Evolutionary conservation across 2,888 invertebrate species (phyloP), one percentile per base, ranked within the genome.

Genomic region (Imbricaverruca yamaguchii): DNA sequence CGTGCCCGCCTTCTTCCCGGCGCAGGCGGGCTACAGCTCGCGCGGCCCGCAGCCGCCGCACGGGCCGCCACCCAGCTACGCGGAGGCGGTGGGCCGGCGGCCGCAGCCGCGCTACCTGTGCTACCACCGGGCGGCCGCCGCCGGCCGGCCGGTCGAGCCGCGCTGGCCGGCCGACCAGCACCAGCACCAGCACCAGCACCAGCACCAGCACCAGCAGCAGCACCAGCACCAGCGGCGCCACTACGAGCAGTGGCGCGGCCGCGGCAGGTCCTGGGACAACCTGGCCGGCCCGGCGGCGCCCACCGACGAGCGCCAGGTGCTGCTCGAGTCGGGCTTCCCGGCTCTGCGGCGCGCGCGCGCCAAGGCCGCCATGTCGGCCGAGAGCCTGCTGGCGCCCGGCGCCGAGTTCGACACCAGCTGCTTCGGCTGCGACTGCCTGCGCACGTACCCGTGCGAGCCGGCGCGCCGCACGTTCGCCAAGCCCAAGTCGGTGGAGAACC

Each of bases 181-280:
- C 13, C 74, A 7, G 39, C 15, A 53, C 53, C n/a, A 77, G 55
- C 67, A n/a, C n/a, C n/a, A n/a, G n/a, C n/a, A n/a, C n/a, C n/a
- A n/a, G n/a, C n/a, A n/a, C n/a, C n/a, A n/a, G n/a, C n/a, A n/a
- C n/a, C n/a, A n/a, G n/a, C n/a, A n/a, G n/a, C n/a, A n/a, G n/a
- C n/a, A n/a, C n/a, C n/a, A n/a, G n/a, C n/a, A n/a, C n/a, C n/a
- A 12, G 25, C 67, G 67, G 8, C 67, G n/a, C 12, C 67, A 23
- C n/a, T 25, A 23, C 25, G 69, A 39, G 69, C 69, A 39, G 69
- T 74, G 69, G 69, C 69, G 69, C 69, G 69, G 69, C 15, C 78
- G 78, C 78, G 78, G 78, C 78, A 95, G 95, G 86, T 95, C 94
- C 0, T 95, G 95, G 94, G 95, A 95, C 86, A 95, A 95, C 87